Conservation (phyloP, 2,888 invertebrate genomes). For the Platycheirus rosarum region DNA sequence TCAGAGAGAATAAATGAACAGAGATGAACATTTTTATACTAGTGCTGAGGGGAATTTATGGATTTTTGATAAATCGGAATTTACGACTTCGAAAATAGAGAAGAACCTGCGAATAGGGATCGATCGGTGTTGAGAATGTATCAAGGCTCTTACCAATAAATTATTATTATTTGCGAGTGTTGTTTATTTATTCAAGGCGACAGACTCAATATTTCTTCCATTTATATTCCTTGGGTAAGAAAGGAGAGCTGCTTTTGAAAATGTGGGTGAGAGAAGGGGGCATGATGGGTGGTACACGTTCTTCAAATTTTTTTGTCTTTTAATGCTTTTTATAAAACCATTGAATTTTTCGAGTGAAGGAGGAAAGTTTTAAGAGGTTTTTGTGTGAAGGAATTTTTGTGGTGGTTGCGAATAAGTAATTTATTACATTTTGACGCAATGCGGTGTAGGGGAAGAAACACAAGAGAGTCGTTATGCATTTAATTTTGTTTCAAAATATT, state of each 20-base stretch:
- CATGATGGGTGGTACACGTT: too few relatives aligned
- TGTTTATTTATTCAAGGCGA: slow-evolving; percentile 36
- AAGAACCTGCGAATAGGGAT: slow-evolving; percentile 14
- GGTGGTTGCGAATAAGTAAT: too few relatives aligned
- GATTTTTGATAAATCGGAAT: slow-evolving; percentile 70
- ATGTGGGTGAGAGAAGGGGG: too few relatives aligned
- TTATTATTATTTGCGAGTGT: slow-evolving; percentile 29
- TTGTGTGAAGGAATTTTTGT: too few relatives aligned
- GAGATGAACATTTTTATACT: slow-evolving; percentile 40
- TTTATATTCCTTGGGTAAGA: slow-evolving; percentile 8
- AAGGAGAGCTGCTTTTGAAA: not conserved
- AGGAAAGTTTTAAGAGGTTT: too few relatives aligned
- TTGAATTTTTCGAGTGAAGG: too few relatives aligned
- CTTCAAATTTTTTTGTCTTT: too few relatives aligned
- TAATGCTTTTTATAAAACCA: too few relatives aligned
- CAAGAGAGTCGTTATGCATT: too few relatives aligned
- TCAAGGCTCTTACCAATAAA: not conserved
- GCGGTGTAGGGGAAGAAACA: too few relatives aligned
- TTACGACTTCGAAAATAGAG: slow-evolving; percentile 34
- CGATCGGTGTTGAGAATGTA: slow-evolving; percentile 7
- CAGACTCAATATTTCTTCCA: slow-evolving; percentile 29
- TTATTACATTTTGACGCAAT: too few relatives aligned
- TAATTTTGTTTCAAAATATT: too few relatives aligned
- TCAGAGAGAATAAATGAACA: slow-evolving; percentile 9
- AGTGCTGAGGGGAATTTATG: slow-evolving; percentile 54